phyloP scores from a whole-genome alignment of 2,113 vertebrate species.

The Gobio gobio region DNA sequence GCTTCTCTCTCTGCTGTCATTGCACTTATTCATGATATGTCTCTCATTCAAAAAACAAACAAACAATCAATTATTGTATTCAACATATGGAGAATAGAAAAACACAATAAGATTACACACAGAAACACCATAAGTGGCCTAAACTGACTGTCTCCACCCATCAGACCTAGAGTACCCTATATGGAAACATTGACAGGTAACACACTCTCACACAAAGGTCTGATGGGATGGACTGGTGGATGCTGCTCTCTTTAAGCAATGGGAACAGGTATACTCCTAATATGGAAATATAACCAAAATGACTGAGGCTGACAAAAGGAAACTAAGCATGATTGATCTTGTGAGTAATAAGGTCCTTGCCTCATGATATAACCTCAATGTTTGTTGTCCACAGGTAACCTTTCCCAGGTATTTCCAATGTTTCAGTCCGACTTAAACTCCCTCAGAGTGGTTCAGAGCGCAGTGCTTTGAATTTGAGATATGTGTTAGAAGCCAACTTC shows the following conservation, averaged over 20 bases:
- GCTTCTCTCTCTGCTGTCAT: not conserved
- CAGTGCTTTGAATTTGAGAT: slow-evolving; percentile 13
- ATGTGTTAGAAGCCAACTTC: not conserved
- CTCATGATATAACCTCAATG: not conserved
- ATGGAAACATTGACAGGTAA: slow-evolving; percentile 37
- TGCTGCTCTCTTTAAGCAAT: not conserved
- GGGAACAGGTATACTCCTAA: slow-evolving; percentile 33
- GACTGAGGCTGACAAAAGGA: not conserved
- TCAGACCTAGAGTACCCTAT: slow-evolving; percentile 31
- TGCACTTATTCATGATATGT: not conserved
- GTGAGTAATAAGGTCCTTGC: not conserved
- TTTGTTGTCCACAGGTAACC: not conserved
- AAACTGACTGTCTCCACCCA: slow-evolving; percentile 11
- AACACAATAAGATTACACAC: not conserved
- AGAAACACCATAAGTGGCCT: not conserved
- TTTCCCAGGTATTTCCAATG: not conserved
- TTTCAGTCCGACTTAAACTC: not conserved
- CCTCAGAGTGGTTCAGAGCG: not conserved
- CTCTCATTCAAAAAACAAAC: no score
- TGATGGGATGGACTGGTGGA: slow-evolving; percentile 32
- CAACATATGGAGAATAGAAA: not conserved
- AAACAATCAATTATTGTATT: not conserved
- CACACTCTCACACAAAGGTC: not conserved
- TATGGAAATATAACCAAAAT: slow-evolving; percentile 42
- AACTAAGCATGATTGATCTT: not conserved